A percentile compares a stretch with the other conserved stretches of the same genome.
These are phyloP conservation scores for Agrilus mali DNA, from an alignment of 2,888 invertebrate species.

Conservation along the genomic window DNA sequence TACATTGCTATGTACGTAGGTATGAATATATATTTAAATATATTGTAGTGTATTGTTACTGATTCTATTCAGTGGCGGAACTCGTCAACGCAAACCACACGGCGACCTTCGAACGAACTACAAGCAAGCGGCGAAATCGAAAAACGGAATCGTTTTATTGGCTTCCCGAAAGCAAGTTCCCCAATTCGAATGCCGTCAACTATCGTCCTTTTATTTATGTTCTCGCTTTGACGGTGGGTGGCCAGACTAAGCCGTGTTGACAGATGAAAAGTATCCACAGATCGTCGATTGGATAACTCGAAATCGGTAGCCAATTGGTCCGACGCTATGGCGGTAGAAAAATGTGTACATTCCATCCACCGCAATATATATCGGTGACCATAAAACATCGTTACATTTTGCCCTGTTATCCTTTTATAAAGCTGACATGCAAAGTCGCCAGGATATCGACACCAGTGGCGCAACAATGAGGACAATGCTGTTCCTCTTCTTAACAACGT, in stretches of 20 bases:
- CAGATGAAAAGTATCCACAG: slow-evolving; percentile 37
- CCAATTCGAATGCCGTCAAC: slow-evolving; percentile 21
- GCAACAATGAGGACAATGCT: no score
- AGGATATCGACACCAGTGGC: no score
- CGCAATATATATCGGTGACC: no score
- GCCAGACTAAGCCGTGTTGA: slow-evolving; percentile 30
- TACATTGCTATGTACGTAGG: no score
- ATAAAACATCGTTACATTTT: no score
- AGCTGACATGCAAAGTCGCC: no score
- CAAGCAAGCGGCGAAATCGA: slow-evolving; percentile 11
- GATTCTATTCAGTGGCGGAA: no score
- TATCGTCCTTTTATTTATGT: slow-evolving; percentile 33
- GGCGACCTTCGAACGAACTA: neutral
- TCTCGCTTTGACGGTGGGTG: slow-evolving; percentile 33
- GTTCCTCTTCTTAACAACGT: no score
- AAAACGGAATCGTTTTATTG: slow-evolving; percentile 22
- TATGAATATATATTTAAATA: no score
- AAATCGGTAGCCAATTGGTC: slow-evolving; percentile 37
- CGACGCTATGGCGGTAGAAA: slow-evolving; percentile 26
- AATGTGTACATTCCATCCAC: slow-evolving; percentile 17
- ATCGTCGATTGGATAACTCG: slow-evolving; percentile 36
- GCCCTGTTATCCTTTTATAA: no score
- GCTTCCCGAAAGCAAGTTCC: slow-evolving; percentile 26
- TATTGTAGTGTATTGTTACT: no score
- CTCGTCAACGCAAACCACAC: neutral